Evolutionary conservation across 2,797 vertebrate species (phyloP).

Genomic region (Enoplosus armatus): DNA sequence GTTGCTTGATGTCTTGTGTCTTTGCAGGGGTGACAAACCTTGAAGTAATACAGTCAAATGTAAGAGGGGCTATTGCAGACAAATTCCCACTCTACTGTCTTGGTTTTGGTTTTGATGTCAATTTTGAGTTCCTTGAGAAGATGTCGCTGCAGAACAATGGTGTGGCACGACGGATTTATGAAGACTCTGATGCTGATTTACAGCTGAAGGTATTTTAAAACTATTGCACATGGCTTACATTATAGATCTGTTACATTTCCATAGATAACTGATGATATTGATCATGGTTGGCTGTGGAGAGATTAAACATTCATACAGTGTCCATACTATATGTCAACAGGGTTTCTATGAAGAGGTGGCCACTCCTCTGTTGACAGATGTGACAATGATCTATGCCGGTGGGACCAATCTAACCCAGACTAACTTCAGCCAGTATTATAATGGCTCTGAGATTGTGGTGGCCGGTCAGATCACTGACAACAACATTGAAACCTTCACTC

Average conservation of each 20-base stretch:
- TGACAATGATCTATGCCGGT: constrained; percentile 82
- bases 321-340: constrained; percentile 62
- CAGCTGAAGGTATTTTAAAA: constrained; percentile 89
- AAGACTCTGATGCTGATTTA: constrained; percentile 90
- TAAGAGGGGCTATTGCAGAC: constrained; percentile 79
- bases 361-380: constrained; percentile 83
- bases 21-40: constrained; percentile 83
- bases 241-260: neutral
- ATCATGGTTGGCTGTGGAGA: neutral
- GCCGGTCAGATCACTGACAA: constrained; percentile 83
- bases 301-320: neutral
- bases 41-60: constrained; percentile 84
- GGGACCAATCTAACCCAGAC: constrained; percentile 83
- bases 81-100: constrained; percentile 92
- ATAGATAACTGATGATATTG: neutral
- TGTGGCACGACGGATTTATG: constrained; percentile 90
- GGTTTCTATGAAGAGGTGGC: constrained; percentile 89
- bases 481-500: constrained; percentile 72
- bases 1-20: neutral
- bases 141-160: constrained; percentile 91
- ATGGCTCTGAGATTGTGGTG: constrained; percentile 89
- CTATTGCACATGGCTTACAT: neutral
- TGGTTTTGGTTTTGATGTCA: constrained; percentile 93
- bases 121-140: constrained; percentile 92
- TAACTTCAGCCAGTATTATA: constrained; percentile 86